Evolutionary conservation across 2,113 vertebrate species (phyloP), one percentile per base, ranked within the genome.

Genomic region (Formicarius rufipectus): DNA sequence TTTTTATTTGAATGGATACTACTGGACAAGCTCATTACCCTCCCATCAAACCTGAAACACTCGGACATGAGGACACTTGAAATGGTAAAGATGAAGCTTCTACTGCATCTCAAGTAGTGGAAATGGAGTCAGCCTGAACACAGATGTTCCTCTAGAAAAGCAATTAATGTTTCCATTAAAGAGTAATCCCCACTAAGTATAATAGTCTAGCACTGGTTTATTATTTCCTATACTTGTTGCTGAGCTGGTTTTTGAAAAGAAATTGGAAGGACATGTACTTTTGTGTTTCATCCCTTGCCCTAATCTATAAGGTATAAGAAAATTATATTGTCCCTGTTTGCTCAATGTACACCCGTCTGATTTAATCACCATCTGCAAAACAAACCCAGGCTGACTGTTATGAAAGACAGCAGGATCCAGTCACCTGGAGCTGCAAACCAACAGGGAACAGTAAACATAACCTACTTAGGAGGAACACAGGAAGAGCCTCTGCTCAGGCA

Each of bases 381-480:
- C 71, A 93, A 73, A 21, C 7, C 59, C 5, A 47, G 55, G 20
- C 6, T 12, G 47, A 31, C 56, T 68, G 53, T 94, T 93, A 94
- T n/a, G 88, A 92, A 79, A 96, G 90, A 21, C 91, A 91, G 92
- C 95, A 39, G 95, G 96, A 93, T 72, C 12, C 87, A 91, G 80
- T 16, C 90, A 95, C 91, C 97, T 94, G 96, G 67, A 93, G 95
- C 77, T 89, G 18, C 80, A 69, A 14, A 63, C 83, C 12, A 16
- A 40, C 64, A 73, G 56, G 91, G 68, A 81, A 56, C 93, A 84
- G 85, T 92, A 96, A 97, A 97, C 95, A 97, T 96, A 96, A 97
- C 97, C 97, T 94, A 97, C 94, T 97, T 97, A 87, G 80, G 69
- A 23, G 49, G 75, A 87, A 27, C 30, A 28, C 62, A 74, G 93